Base-by-base conservation (phyloP, 2,888 invertebrate genomes). In the Amphipyra berbera region DNA sequence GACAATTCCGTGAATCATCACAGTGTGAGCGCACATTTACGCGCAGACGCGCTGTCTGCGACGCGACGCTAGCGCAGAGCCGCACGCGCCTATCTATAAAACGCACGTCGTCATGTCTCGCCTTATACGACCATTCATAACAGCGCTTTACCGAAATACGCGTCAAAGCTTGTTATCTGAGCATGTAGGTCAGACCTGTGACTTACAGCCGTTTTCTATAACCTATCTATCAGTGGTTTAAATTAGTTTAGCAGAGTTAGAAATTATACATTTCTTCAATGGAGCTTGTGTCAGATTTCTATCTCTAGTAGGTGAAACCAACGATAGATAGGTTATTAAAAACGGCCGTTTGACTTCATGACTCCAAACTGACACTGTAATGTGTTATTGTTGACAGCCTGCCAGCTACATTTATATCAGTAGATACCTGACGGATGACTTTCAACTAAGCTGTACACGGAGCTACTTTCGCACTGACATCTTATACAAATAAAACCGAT, bases 401-500 rank as follows among this genome's bases (percentile, higher is more conserved):
- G 21, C 21, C 21, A 3, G 21, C 21, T 21, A 21, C 21, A 40
- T 40, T 9, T 15, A 42, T 1, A 41, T 33, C 0, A 10, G 8
- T 14, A 12, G 10, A 14, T 33, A 46, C n/a, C 30, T 45, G 8
- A 46, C 7, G 5, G 14, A 30, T 10, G 1, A 14, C 6, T 6
- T 33, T 7, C 30, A 12, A 10, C 27, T 12, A n/a, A 37, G n/a
- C 13, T 15, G 7, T 10, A 12, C 6, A 15, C 7, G 42, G 33
- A 42, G 52, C 59, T 55, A 62, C 58, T 68, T 78, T 62, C 55
- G 27, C 63, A 62, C 64, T 48, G 65, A 72, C 58, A 59, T 61
- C 59, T 49, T 68, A 73, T 60, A 76, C 78, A 78, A 78, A 80
- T 73, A 78, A 67, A 64, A 65, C 56, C 61, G 47, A 70, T 68